Base-by-base conservation (phyloP, 2,113 vertebrate species). In the Aegithalos caudatus region DNA sequence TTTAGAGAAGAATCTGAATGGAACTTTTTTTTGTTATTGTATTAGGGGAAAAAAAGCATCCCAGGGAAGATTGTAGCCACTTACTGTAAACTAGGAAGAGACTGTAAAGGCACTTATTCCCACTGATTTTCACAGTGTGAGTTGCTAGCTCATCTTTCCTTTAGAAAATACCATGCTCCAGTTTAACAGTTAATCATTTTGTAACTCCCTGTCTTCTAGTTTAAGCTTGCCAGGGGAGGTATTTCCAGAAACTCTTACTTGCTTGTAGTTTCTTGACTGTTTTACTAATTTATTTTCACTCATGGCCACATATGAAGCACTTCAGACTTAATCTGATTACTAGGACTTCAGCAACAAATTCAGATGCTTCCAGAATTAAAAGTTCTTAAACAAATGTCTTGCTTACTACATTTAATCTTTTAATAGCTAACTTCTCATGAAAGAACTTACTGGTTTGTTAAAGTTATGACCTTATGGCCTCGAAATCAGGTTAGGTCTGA, bases 1-100 rank as follows among this genome's bases (percentile, higher is more conserved):
- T 98, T 97, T 94, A 97, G 91, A 97, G 94, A 95, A 91, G 87
- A 94, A 74, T 92, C 92, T 97, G 96, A 98, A 95, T 96, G 78
- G 81, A 94, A 45, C 31, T 92, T 73, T 38, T 81, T 76, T 65
- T 50, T 58, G 9, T 44, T 33, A 40, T 95, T 92, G 83, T 85
- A 67, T 45, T 19, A 91, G 53, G 47, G 73, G 6, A 19, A 72
- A 94, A 95, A 95, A 94, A 74, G 44, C 88, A 93, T 96, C 77
- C 69, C 86, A 89, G 95, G 90, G 94, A 97, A 97, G 92, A 92
- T 40, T 94, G 91, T 90, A 97, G 83, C 86, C 84, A 86, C 53
- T 71, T 95, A 92, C 84, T 96, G 72, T 96, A 96, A 97, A 95
- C 67, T 88, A 87, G 90, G 92, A 97, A 92, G 57, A 61, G 76